Evolutionary conservation across 2,113 vertebrate genomes (phyloP).

Genomic region (Paedocypris sp.): DNA sequence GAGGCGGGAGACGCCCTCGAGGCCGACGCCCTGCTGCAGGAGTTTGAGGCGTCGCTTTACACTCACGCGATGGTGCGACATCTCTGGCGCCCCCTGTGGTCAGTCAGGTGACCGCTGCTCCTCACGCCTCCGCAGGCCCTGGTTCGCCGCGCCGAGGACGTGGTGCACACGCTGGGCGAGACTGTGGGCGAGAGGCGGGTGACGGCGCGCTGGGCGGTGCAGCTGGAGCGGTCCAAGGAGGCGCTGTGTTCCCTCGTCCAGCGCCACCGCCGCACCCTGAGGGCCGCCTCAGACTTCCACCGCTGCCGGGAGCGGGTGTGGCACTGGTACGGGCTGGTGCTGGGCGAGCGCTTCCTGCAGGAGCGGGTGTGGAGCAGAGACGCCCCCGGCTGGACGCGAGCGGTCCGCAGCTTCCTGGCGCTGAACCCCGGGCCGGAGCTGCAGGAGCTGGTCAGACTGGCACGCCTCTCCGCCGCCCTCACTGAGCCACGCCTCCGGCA

Average conservation of each 20-base stretch:
- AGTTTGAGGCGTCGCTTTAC: conserved; percentile 47
- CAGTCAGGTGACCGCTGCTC: too few relatives aligned
- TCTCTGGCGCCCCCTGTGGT: background rate
- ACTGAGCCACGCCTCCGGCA: conserved; percentile 40
- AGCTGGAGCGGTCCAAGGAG: conserved; percentile 46
- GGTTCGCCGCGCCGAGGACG: conserved; percentile 45
- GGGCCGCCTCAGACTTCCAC: conserved; percentile 48
- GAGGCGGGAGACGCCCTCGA: conserved; percentile 35
- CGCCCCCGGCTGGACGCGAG: conserved; percentile 41
- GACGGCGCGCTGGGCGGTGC: conserved; percentile 39
- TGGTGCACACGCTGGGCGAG: conserved; percentile 41
- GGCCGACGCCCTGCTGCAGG: conserved; percentile 33
- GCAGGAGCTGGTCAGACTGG: conserved; percentile 51
- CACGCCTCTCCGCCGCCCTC: conserved; percentile 44
- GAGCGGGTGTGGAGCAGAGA: conserved; percentile 44
- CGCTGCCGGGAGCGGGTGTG: conserved; percentile 47
- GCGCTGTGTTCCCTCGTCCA: conserved; percentile 39
- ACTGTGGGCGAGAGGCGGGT: conserved; percentile 1
- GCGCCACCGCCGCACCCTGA: conserved; percentile 43
- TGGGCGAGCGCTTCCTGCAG: conserved; percentile 56
- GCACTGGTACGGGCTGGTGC: conserved; percentile 51
- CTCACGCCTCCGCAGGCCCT: conserved; percentile 39
- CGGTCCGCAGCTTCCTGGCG: conserved; percentile 44
- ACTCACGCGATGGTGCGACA: conserved; percentile 50
- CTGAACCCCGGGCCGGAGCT: conserved; percentile 49